Percentiles rank a stretch among this genome's conserved stretches.
phyloP scores from a whole-genome alignment of 2,113 vertebrate species.

The Megaceryle torquata region DNA sequence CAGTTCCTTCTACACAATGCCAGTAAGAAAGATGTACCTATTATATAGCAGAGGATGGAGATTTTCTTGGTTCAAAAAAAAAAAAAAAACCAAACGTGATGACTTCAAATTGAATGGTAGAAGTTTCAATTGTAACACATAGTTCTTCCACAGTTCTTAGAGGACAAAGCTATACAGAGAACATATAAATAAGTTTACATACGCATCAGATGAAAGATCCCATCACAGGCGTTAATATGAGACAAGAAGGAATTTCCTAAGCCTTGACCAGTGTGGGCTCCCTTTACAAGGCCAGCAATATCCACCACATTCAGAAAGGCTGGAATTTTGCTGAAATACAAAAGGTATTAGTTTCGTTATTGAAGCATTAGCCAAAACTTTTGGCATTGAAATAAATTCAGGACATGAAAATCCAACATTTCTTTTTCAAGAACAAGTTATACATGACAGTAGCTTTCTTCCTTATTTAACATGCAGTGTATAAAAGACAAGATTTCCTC shows the following conservation, averaged over 20 bases:
- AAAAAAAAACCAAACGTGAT: not conserved
- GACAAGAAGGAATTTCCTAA: constrained; percentile 97
- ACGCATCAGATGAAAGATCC: constrained; percentile 97
- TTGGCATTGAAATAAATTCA: not conserved
- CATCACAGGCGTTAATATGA: constrained; percentile 96
- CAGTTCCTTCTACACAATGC: not conserved
- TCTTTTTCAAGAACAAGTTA: not conserved
- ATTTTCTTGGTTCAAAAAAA: not conserved
- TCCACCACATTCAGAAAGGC: constrained; percentile 97
- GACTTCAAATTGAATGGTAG: not conserved
- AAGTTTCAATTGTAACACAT: not conserved
- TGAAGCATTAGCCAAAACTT: not conserved
- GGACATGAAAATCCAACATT: not conserved
- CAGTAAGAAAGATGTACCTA: rapidly evolving
- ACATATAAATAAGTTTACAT: constrained; percentile 68
- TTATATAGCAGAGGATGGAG: not conserved
- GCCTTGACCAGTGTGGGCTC: constrained; percentile 93
- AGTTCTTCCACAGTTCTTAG: not conserved
- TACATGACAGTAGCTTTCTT: not conserved
- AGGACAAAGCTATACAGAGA: not conserved
- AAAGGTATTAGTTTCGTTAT: constrained; percentile 32
- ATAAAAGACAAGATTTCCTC: not conserved
- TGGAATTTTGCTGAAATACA: constrained; percentile 91
- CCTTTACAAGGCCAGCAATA: constrained; percentile 97
- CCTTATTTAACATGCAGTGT: not conserved